These are phyloP conservation scores for Hydractinia symbiolongicarpus DNA, from an alignment of 30 jellyfish, hydroid and myxozoan species.

Conservation along the genomic window DNA sequence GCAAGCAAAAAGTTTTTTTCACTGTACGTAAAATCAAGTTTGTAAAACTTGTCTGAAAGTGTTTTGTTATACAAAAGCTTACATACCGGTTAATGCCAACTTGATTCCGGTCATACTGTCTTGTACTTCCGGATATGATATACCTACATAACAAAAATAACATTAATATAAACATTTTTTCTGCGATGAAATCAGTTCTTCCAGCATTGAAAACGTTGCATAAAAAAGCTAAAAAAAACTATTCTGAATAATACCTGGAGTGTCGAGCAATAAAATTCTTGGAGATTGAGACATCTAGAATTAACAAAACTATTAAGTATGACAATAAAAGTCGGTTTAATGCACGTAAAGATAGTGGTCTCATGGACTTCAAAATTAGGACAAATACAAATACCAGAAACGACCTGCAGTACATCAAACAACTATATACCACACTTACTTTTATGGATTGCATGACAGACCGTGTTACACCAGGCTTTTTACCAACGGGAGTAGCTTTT, in stretches of 20 bases:
- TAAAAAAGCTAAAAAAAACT: too few relatives aligned
- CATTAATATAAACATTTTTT: neutral
- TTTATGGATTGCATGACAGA: slow-evolving; percentile 60
- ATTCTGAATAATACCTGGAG: slow-evolving; percentile 44
- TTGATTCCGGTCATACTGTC: slow-evolving; percentile 64
- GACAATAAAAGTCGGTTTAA: neutral
- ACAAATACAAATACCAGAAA: neutral
- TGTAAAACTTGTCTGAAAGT: too few relatives aligned
- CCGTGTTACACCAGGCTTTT: slow-evolving; percentile 82
- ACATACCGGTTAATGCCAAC: slow-evolving; percentile 63
- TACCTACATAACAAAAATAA: slow-evolving; percentile 35
- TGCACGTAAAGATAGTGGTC: neutral
- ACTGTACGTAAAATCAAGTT: too few relatives aligned
- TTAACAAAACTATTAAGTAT: neutral
- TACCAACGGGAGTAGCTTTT: slow-evolving; percentile 87
- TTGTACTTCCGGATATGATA: slow-evolving; percentile 51
- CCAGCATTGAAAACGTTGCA: too few relatives aligned
- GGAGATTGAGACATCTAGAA: slow-evolving; percentile 65
- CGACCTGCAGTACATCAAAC: neutral
- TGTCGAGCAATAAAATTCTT: slow-evolving; percentile 53
- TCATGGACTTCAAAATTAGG: neutral
- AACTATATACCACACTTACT: slow-evolving; percentile 42
- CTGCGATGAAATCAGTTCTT: neutral
- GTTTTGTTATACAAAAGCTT: too few relatives aligned
- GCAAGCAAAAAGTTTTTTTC: too few relatives aligned